Evolutionary conservation across 2,888 invertebrate species (phyloP).

Genomic region (Dynastes maya): DNA sequence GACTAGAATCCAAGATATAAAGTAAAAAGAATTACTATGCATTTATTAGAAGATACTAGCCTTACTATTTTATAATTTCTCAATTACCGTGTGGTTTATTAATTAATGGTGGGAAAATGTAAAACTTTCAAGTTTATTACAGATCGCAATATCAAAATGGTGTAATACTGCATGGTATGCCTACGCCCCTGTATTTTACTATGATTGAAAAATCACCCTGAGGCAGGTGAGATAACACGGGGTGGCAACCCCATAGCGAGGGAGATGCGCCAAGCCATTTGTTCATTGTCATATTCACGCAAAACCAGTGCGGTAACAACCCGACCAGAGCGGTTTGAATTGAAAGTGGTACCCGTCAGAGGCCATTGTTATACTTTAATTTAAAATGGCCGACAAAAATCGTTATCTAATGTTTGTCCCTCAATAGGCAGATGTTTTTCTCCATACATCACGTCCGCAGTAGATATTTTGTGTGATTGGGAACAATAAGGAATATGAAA

Average conservation of each 20-base stretch:
- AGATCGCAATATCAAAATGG: conserved; percentile 41
- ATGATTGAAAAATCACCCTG: conserved; percentile 58
- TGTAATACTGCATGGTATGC: background rate
- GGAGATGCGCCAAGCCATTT: conserved; percentile 58
- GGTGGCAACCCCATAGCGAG: conserved; percentile 50
- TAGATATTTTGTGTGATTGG: too few species aligned
- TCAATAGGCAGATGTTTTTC: conserved; percentile 47
- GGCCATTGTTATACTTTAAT: conserved; percentile 56
- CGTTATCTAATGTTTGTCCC: conserved; percentile 49
- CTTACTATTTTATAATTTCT: background rate
- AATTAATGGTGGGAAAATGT: too few species aligned
- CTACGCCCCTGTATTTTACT: conserved; percentile 48
- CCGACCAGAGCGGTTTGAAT: conserved; percentile 55
- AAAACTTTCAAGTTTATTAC: background rate
- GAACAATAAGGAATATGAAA: too few species aligned
- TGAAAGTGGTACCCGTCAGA: conserved; percentile 54
- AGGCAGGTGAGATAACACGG: conserved; percentile 62
- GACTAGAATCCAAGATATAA: too few species aligned
- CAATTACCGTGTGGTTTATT: background rate
- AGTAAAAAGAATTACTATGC: too few species aligned
- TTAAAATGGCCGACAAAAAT: conserved; percentile 56
- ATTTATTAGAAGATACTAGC: too few species aligned
- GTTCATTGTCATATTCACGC: conserved; percentile 58
- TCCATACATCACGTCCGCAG: too few species aligned
- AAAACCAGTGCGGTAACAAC: conserved; percentile 59